Conservation (phyloP, 2,797 vertebrate species). For the Forpus xanthops region DNA sequence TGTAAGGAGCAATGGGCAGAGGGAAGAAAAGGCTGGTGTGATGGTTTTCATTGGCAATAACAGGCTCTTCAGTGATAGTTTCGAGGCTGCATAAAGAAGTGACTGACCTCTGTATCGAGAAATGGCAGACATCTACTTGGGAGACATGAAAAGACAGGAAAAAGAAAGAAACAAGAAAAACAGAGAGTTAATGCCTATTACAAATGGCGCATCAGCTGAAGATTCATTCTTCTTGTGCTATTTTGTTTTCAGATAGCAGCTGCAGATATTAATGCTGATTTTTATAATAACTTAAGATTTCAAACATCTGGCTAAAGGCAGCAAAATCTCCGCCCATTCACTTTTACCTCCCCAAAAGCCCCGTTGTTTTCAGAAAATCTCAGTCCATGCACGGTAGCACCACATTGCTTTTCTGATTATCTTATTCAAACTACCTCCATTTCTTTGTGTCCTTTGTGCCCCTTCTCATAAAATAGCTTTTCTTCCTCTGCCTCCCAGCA, state of each 20-base stretch:
- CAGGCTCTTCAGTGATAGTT: slow-evolving; percentile 82
- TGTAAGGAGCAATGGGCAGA: slow-evolving; percentile 16
- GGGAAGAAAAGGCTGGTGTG: slow-evolving; percentile 38
- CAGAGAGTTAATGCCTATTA: not conserved
- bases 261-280: not conserved
- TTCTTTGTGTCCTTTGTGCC: not conserved
- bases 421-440: not conserved
- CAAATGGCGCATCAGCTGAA: not conserved
- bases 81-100: slow-evolving; percentile 81
- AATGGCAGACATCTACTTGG: slow-evolving; percentile 70
- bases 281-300: not conserved
- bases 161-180: slow-evolving; percentile 7
- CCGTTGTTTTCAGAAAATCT: not conserved
- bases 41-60: slow-evolving; percentile 63
- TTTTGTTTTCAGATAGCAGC: not conserved
- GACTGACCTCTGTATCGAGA: slow-evolving; percentile 76
- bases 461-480: not conserved
- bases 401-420: not conserved
- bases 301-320: not conserved
- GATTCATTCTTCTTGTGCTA: not conserved
- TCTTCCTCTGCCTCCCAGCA: not conserved
- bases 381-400: not conserved
- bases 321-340: not conserved
- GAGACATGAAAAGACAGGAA: not conserved
- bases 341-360: not conserved